Evolutionary conservation across 2,797 vertebrate species (phyloP), one percentile per base, ranked within the genome.

Genomic region (Alfaro cultratus): DNA sequence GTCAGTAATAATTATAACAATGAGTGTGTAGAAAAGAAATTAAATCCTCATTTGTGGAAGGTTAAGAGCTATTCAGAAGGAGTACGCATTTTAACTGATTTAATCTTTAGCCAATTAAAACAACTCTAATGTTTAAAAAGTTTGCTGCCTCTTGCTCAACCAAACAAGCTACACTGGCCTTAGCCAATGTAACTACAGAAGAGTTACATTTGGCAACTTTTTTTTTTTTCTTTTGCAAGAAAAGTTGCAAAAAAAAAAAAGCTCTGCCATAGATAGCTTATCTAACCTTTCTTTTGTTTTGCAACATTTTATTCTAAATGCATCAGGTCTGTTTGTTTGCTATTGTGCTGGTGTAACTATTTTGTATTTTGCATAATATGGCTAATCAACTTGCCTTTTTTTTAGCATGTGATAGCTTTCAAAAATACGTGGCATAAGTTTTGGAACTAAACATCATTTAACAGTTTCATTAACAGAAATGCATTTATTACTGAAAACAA

Each of bases 401-500:
- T 62, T 79, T 13, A 75, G 51, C 45, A 9, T 72, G 3, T 70
- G 70, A 70, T 26, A 46, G 73, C 57, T 36, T 21, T 49, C 29
- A 67, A 10, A 77, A 16, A 74, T 51, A 86, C n/a, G 76, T 77
- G 9, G 2, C 78, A 80, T 13, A 88, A 80, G 85, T 77, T 55
- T 88, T 74, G 31, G 57, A 31, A 92, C 73, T 79, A 78, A 80
- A 80, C 49, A 88, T 85, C 55, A 87, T 62, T 67, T 55, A 79
- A 86, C 75, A 82, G 74, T 84, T 92, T 91, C 75, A 85, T 91
- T 78, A 91, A 86, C 90, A 94, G 49, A 94, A 94, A 94, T 93
- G 91, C 88, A 87, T 95, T 94, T 95, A 95, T 94, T 95, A 89
- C 92, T 91, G 84, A 94, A 94, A 95, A 93, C 94, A 95, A 94